Percentiles rank a stretch among this genome's conserved stretches.
phyloP scores from a whole-genome alignment of 2,888 invertebrate species.

The Eristalis arbustorum region DNA sequence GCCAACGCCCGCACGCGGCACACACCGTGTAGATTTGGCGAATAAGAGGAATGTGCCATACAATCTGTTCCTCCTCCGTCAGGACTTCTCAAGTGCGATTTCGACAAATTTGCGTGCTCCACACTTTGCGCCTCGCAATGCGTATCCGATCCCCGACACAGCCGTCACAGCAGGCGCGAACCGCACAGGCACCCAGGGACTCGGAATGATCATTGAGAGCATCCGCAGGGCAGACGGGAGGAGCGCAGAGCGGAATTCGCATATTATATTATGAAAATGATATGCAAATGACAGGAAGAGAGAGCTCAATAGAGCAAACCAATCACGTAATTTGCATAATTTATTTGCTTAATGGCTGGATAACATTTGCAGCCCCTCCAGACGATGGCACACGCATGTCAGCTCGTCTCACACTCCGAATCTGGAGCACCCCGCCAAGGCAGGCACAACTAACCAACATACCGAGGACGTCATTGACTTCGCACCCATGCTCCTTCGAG shows the following conservation, averaged over 20 bases:
- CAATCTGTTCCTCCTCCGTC: constrained; percentile 14
- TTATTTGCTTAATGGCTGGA: constrained; percentile 63
- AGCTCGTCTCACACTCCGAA: background rate
- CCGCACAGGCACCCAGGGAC: background rate
- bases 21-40: background rate
- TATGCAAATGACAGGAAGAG: constrained; percentile 57
- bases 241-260: constrained; percentile 4
- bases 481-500: background rate
- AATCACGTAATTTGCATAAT: constrained; percentile 67
- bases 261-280: constrained; percentile 55
- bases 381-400: constrained; percentile 22
- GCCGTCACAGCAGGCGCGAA: background rate
- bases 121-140: constrained; percentile 4
- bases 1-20: background rate
- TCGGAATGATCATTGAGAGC: background rate
- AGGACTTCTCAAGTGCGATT: constrained; percentile 20
- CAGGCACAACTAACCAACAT: constrained; percentile 13
- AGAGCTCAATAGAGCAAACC: constrained; percentile 63
- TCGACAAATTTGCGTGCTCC: constrained; percentile 17
- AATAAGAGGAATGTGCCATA: constrained; percentile 15
- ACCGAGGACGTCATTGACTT: constrained; percentile 2
- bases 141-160: constrained; percentile 6
- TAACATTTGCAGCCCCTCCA: constrained; percentile 48
- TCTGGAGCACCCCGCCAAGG: background rate
- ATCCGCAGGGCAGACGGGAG: background rate